phyloP scores from a whole-genome alignment of 2,797 vertebrate species.

The Rachycentron canadum region DNA sequence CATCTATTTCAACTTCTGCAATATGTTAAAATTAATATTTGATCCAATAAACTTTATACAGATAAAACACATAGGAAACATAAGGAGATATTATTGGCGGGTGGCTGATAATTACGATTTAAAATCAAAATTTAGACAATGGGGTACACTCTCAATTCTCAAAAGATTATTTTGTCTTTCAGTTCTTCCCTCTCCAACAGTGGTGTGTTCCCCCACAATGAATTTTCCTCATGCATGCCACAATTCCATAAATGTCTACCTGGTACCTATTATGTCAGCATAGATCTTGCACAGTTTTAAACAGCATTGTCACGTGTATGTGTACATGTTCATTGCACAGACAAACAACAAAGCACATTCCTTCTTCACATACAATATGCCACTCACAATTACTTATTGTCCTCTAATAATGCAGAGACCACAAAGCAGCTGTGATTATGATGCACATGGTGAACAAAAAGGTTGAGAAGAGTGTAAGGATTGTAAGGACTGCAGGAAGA shows the following conservation, averaged over 20 bases:
- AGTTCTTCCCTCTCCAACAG: slow-evolving; percentile 9
- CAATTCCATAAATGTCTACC: slow-evolving; percentile 21
- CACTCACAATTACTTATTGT: slow-evolving; percentile 31
- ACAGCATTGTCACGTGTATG: neutral
- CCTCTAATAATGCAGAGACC: slow-evolving; percentile 34
- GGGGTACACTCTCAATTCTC: neutral
- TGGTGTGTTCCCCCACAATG: slow-evolving; percentile 12
- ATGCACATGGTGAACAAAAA: neutral
- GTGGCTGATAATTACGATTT: too few species aligned
- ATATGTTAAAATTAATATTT: too few species aligned
- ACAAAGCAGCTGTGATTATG: slow-evolving; percentile 14
- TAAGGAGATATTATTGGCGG: too few species aligned
- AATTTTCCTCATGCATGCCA: slow-evolving; percentile 33
- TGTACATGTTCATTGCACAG: slow-evolving; percentile 5
- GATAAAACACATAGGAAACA: too few species aligned
- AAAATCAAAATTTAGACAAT: too few species aligned
- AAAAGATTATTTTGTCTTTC: slow-evolving; percentile 12
- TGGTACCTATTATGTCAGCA: slow-evolving; percentile 24
- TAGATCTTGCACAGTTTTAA: neutral
- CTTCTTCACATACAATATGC: neutral
- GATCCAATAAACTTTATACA: too few species aligned
- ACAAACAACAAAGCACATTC: slow-evolving; percentile 14
- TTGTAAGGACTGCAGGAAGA: neutral
- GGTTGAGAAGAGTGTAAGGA: neutral
- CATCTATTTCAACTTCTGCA: too few species aligned